Conservation (phyloP, 2,888 invertebrate genomes). For the Sphaeridia pumilis region DNA sequence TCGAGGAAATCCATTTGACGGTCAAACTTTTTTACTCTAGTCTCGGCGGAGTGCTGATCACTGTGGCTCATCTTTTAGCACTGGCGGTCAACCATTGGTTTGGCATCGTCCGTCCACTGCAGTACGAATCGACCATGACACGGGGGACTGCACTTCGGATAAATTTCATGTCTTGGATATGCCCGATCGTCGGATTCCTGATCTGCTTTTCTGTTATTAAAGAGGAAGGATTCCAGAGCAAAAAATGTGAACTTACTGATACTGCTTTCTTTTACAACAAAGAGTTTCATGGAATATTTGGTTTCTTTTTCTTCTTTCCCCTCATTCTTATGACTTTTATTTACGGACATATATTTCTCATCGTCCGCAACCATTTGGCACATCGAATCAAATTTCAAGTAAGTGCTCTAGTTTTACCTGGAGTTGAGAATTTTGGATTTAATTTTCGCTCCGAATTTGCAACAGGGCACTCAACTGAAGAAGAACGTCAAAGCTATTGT, state of each 20-base stretch:
- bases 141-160: conserved; percentile 44
- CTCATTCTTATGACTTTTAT: conserved; percentile 49
- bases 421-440: not conserved
- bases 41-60: conserved; percentile 50
- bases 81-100: conserved; percentile 56
- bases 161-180: conserved; percentile 47
- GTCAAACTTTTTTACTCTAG: conserved; percentile 12
- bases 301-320: conserved; percentile 48
- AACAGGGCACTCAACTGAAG: conserved; percentile 37
- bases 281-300: conserved; percentile 45
- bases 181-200: conserved; percentile 46
- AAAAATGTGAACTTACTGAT: conserved; percentile 26
- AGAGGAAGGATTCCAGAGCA: conserved; percentile 42
- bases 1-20: not conserved
- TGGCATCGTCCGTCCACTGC: conserved; percentile 51
- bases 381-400: conserved; percentile 41
- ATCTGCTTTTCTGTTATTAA: conserved; percentile 44
- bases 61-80: conserved; percentile 51
- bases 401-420: conserved; percentile 3
- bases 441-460: too few species aligned
- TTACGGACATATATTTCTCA: conserved; percentile 50
- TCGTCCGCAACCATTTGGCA: conserved; percentile 47
- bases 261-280: conserved; percentile 38
- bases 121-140: conserved; percentile 51
- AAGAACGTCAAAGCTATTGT: conserved; percentile 46